Evolutionary conservation across 2,888 invertebrate genomes (phyloP).

Genomic region (Agriopis leucophaearia): DNA sequence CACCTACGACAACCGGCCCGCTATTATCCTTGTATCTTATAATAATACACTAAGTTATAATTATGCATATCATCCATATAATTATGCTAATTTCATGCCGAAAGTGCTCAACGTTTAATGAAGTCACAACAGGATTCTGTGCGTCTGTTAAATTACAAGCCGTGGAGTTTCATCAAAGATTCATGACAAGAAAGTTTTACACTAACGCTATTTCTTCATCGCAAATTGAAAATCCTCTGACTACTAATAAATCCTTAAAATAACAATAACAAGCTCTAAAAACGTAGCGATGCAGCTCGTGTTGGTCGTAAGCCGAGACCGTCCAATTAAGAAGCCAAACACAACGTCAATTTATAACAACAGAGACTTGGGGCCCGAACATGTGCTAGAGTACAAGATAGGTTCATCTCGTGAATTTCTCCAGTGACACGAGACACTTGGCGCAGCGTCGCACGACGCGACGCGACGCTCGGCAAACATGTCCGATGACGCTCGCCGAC

Average conservation of each 20-base stretch:
- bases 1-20: slow-evolving; percentile 32
- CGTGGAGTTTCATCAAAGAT: slow-evolving; percentile 10
- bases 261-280: not conserved
- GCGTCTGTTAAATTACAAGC: slow-evolving; percentile 4
- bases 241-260: not conserved
- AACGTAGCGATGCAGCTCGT: slow-evolving; percentile 27
- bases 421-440: slow-evolving; percentile 66
- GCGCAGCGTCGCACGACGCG: slow-evolving; percentile 46
- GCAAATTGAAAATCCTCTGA: not conserved
- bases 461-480: slow-evolving; percentile 62
- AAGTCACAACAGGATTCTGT: slow-evolving; percentile 27
- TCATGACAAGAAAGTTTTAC: slow-evolving; percentile 5
- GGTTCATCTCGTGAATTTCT: slow-evolving; percentile 75
- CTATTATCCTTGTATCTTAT: slow-evolving; percentile 35
- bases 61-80: slow-evolving; percentile 28
- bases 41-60: slow-evolving; percentile 36
- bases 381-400: slow-evolving; percentile 55
- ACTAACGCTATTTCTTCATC: not conserved
- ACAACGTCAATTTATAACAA: slow-evolving; percentile 78
- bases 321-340: slow-evolving; percentile 71
- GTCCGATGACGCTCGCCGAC: slow-evolving; percentile 61
- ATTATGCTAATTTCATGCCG: slow-evolving; percentile 31
- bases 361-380: slow-evolving; percentile 66
- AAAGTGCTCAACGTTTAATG: slow-evolving; percentile 25
- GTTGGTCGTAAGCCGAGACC: slow-evolving; percentile 56